A percentile compares a stretch with the other conserved stretches of the same genome.
Evolutionary conservation across 1,140 invertebrate species (phyloP).

Genomic region (Apocrypta bakeri): DNA sequence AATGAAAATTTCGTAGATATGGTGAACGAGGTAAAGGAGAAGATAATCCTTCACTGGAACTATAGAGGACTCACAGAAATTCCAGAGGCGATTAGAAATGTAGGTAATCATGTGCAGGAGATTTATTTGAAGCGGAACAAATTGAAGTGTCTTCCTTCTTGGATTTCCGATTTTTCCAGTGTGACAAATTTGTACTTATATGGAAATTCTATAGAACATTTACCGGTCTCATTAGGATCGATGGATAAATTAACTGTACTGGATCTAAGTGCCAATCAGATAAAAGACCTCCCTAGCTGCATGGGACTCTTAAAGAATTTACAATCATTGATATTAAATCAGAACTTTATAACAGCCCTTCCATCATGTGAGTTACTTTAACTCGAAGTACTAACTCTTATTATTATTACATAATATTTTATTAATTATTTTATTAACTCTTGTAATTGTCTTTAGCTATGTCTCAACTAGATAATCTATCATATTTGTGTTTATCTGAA

Average conservation of each 20-base stretch:
- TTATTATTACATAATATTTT: neutral
- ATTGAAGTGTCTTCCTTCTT: slow-evolving; percentile 60
- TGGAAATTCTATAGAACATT: slow-evolving; percentile 60
- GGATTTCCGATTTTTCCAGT: slow-evolving; percentile 63
- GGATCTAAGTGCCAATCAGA: slow-evolving; percentile 63
- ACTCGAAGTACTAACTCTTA: neutral
- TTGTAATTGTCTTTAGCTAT: slow-evolving; percentile 60
- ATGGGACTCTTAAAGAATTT: slow-evolving; percentile 58
- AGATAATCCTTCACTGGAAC: slow-evolving; percentile 67
- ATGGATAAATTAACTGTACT: slow-evolving; percentile 61
- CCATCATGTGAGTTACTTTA: slow-evolving; percentile 56
- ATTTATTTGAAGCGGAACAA: slow-evolving; percentile 68
- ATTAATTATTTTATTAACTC: too few relatives aligned
- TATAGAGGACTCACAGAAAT: slow-evolving; percentile 61
- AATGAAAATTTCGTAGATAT: slow-evolving; percentile 59
- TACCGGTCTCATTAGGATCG: slow-evolving; percentile 58
- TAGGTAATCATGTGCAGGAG: slow-evolving; percentile 60
- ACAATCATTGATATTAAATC: slow-evolving; percentile 57
- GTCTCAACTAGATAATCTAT: slow-evolving; percentile 58
- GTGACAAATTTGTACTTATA: slow-evolving; percentile 66
- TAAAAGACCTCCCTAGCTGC: slow-evolving; percentile 56
- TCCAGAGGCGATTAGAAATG: slow-evolving; percentile 58
- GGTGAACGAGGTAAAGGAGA: slow-evolving; percentile 61
- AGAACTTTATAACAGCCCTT: slow-evolving; percentile 61
- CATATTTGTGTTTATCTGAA: slow-evolving; percentile 59